Evolutionary conservation across 1,140 invertebrate genomes (phyloP).

Genomic region (Drosophila subpulchrella): DNA sequence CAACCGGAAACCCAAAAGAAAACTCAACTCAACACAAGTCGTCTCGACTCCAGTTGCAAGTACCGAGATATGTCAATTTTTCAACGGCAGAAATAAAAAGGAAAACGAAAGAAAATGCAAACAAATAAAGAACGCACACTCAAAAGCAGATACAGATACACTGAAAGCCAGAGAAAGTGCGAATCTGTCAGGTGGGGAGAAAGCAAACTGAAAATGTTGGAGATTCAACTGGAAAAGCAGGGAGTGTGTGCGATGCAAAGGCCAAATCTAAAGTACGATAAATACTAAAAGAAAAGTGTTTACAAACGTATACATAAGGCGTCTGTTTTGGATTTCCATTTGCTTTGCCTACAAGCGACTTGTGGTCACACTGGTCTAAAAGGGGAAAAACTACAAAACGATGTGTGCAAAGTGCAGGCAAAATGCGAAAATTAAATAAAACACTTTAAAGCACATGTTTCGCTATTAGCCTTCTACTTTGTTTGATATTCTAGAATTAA

Average conservation of each 20-base stretch:
- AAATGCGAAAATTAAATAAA: neutral
- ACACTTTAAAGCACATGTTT: constrained; percentile 3
- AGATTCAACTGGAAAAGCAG: constrained; percentile 3
- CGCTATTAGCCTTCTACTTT: neutral
- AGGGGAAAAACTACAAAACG: neutral
- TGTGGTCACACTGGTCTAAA: neutral
- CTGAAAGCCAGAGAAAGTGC: constrained; percentile 10
- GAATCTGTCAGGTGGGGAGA: constrained; percentile 30
- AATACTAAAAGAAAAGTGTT: constrained; percentile 48
- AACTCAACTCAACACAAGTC: constrained; percentile 33
- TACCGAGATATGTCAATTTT: constrained; percentile 76
- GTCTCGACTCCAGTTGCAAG: constrained; percentile 52
- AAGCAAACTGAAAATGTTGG: neutral
- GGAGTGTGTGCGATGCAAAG: constrained; percentile 47
- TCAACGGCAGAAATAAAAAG: constrained; percentile 15
- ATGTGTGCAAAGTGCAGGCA: neutral
- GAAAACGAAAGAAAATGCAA: constrained; percentile 13
- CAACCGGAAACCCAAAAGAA: constrained; percentile 68
- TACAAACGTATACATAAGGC: constrained; percentile 43
- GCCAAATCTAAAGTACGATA: constrained; percentile 78
- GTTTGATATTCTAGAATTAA: too few relatives aligned
- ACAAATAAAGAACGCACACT: constrained; percentile 20
- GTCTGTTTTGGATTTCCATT: constrained; percentile 36
- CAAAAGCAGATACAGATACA: constrained; percentile 17
- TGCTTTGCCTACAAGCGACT: constrained; percentile 26